These are phyloP conservation scores for Volucella bombylans DNA, from an alignment of 2,888 invertebrate species.

Conservation along the genomic window DNA sequence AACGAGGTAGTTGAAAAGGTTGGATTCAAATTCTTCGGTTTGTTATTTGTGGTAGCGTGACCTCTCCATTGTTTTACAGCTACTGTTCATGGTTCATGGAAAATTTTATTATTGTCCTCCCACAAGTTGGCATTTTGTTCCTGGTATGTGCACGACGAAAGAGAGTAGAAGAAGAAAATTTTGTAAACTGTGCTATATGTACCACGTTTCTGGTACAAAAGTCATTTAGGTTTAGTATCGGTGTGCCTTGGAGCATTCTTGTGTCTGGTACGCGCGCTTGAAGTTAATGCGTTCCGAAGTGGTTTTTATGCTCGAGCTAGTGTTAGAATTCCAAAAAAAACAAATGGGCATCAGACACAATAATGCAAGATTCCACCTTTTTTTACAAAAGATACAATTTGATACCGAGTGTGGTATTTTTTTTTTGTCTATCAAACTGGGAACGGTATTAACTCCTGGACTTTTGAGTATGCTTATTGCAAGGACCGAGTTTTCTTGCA, in stretches of 20 bases:
- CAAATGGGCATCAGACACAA: not conserved
- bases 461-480: too few species aligned
- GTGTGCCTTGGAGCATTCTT: constrained; percentile 28
- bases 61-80: constrained; percentile 41
- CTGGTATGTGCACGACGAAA: not conserved
- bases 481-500: too few species aligned
- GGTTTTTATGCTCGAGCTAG: constrained; percentile 45
- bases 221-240: constrained; percentile 59
- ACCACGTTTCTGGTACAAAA: constrained; percentile 49
- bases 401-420: too few species aligned
- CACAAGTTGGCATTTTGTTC: too few species aligned
- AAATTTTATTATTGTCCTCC: constrained; percentile 50
- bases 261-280: constrained; percentile 8
- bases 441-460: too few species aligned
- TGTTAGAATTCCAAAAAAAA: constrained; percentile 23
- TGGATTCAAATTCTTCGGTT: constrained; percentile 45
- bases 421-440: too few species aligned
- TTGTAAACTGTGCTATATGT: constrained; percentile 31
- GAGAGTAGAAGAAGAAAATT: not conserved
- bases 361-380: too few species aligned
- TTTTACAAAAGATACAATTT: too few species aligned
- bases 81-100: constrained; percentile 63
- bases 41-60: constrained; percentile 53
- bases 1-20: not conserved
- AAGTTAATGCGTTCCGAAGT: constrained; percentile 47